A percentile compares a stretch with the other conserved stretches of the same genome.
phyloP scores from a whole-genome alignment of 2,113 vertebrate species.

The Lampris incognitus region DNA sequence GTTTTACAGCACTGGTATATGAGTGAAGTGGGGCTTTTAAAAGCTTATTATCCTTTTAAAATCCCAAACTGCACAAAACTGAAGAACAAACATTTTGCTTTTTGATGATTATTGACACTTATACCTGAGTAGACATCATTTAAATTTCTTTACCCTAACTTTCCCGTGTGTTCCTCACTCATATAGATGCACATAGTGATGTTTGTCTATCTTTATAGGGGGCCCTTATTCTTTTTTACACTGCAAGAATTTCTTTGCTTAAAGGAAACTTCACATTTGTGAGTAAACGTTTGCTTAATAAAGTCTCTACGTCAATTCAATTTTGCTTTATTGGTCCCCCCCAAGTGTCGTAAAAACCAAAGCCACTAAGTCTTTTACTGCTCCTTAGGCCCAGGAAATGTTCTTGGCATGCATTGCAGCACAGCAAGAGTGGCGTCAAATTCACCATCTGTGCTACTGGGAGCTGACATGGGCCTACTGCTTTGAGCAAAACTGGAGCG shows the following conservation, averaged over 20 bases:
- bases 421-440: conserved; percentile 94
- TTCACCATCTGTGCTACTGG: conserved; percentile 97
- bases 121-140: too few species aligned
- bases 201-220: conserved; percentile 76
- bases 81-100: too few species aligned
- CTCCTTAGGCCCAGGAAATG: conserved; percentile 85
- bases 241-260: conserved; percentile 88
- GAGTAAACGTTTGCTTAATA: conserved; percentile 50
- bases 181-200: too few species aligned
- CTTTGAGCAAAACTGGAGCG: conserved; percentile 90
- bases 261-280: conserved; percentile 93
- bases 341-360: neutral
- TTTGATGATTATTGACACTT: too few species aligned
- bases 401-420: conserved; percentile 90
- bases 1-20: too few species aligned
- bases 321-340: neutral
- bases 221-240: conserved; percentile 91
- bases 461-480: conserved; percentile 94
- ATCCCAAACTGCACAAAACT: too few species aligned
- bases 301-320: neutral
- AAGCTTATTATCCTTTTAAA: too few species aligned
- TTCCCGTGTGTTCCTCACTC: too few species aligned
- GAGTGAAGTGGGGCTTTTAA: too few species aligned
- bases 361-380: conserved; percentile 13
- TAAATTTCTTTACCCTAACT: too few species aligned